These are phyloP conservation scores for Colletes collaris DNA, from an alignment of 2,888 invertebrate species.

Conservation along the genomic window DNA sequence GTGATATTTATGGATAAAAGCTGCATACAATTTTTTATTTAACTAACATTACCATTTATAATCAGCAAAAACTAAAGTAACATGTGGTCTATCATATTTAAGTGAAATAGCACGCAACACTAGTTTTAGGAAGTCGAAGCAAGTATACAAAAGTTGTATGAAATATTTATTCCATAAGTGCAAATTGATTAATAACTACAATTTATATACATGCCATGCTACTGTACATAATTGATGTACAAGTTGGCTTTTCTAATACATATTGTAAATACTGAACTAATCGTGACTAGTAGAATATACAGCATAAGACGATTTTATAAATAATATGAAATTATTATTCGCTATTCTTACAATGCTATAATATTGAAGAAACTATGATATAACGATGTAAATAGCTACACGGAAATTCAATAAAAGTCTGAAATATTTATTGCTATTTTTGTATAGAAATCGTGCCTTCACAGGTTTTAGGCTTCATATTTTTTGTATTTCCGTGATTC, in stretches of 20 bases:
- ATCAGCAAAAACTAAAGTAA: slow-evolving; percentile 20
- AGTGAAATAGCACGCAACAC: slow-evolving; percentile 31
- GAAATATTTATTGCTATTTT: slow-evolving; percentile 57
- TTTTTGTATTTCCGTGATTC: slow-evolving; percentile 15
- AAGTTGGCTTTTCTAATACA: slow-evolving; percentile 63
- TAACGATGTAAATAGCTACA: slow-evolving; percentile 64
- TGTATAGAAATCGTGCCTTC: slow-evolving; percentile 41
- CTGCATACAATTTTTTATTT: slow-evolving; percentile 27
- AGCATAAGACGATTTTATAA: slow-evolving; percentile 64
- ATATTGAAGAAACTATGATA: slow-evolving; percentile 43
- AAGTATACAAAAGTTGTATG: slow-evolving; percentile 41
- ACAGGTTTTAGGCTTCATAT: slow-evolving; percentile 17
- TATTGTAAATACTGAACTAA: slow-evolving; percentile 65
- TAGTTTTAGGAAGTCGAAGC: slow-evolving; percentile 50
- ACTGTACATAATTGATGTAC: slow-evolving; percentile 64
- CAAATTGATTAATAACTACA: slow-evolving; percentile 29
- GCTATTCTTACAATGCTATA: slow-evolving; percentile 60
- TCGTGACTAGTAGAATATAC: slow-evolving; percentile 36
- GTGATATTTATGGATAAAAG: slow-evolving; percentile 28
- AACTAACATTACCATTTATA: slow-evolving; percentile 21
- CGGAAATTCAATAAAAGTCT: slow-evolving; percentile 63
- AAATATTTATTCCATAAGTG: slow-evolving; percentile 38
- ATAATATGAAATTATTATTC: slow-evolving; percentile 59
- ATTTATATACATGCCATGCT: slow-evolving; percentile 38
- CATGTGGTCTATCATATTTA: slow-evolving; percentile 21